phyloP scores from a whole-genome alignment of 2,888 invertebrate genomes.

The Andrena camellia region DNA sequence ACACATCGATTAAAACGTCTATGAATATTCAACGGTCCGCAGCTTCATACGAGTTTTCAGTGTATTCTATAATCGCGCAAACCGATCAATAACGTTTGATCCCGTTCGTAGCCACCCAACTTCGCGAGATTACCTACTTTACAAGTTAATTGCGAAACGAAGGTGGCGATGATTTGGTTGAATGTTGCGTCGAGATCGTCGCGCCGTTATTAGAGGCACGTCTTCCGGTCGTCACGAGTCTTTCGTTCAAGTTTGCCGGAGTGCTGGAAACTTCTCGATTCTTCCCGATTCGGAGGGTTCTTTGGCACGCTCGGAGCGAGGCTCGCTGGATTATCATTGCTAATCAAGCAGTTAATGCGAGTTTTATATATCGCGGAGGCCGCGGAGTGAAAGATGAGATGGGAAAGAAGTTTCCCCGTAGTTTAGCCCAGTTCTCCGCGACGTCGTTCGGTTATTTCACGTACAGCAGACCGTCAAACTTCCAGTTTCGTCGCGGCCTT shows the following conservation, averaged over 20 bases:
- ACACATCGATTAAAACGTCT: constrained; percentile 24
- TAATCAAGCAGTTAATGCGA: constrained; percentile 67
- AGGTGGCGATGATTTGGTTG: constrained; percentile 29
- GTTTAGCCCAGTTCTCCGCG: constrained; percentile 68
- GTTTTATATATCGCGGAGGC: constrained; percentile 48
- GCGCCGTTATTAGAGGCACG: constrained; percentile 11
- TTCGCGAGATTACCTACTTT: constrained; percentile 29
- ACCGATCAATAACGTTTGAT: constrained; percentile 32
- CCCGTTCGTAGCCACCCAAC: background rate
- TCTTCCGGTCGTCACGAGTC: background rate
- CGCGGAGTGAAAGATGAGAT: constrained; percentile 23
- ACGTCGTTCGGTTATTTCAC: constrained; percentile 44
- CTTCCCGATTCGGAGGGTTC: background rate
- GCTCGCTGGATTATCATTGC: constrained; percentile 64
- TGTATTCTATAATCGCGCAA: constrained; percentile 18
- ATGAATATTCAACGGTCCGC: constrained; percentile 46
- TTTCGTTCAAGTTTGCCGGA: constrained; percentile 5
- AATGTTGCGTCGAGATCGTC: constrained; percentile 15
- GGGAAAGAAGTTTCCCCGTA: constrained; percentile 53
- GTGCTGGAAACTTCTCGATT: constrained; percentile 25
- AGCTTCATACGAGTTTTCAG: constrained; percentile 12
- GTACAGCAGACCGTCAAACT: constrained; percentile 38
- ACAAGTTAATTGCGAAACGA: constrained; percentile 45
- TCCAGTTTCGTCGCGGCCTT: constrained; percentile 33
- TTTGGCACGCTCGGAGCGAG: constrained; percentile 47